A percentile compares a stretch with the other conserved stretches of the same genome.
These are phyloP conservation scores for Halichoeres trimaculatus DNA, from an alignment of 2,113 vertebrate genomes.

Conservation along the genomic window DNA sequence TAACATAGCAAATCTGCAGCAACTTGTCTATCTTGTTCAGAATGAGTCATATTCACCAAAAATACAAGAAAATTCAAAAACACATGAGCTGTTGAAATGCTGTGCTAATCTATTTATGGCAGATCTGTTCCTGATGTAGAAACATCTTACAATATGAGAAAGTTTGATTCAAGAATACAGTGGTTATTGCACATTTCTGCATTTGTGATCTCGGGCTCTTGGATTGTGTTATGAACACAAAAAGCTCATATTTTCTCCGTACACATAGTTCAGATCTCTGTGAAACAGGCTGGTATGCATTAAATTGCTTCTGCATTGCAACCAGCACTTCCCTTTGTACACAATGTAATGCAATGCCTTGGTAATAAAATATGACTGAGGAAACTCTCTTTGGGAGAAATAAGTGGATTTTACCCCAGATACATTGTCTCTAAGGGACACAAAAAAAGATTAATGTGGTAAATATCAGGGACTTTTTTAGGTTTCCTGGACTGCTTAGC, in stretches of 20 bases:
- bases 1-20: slow-evolving; percentile 16
- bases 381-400: slow-evolving; percentile 78
- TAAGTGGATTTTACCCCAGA: slow-evolving; percentile 79
- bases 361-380: slow-evolving; percentile 80
- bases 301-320: slow-evolving; percentile 72
- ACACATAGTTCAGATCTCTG: slow-evolving; percentile 52
- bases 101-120: background rate
- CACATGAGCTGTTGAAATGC: background rate
- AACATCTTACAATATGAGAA: slow-evolving; percentile 19
- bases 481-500: slow-evolving; percentile 64
- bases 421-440: slow-evolving; percentile 66
- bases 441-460: slow-evolving; percentile 79
- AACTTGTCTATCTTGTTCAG: slow-evolving; percentile 5
- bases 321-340: slow-evolving; percentile 49
- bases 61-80: background rate
- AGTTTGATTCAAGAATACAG: slow-evolving; percentile 19
- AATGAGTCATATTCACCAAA: slow-evolving; percentile 9
- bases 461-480: slow-evolving; percentile 84
- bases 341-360: slow-evolving; percentile 74
- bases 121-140: slow-evolving; percentile 23
- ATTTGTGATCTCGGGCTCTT: slow-evolving; percentile 40
- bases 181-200: slow-evolving; percentile 43
- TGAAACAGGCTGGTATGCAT: slow-evolving; percentile 65
- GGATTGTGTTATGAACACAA: slow-evolving; percentile 60
- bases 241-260: slow-evolving; percentile 51